phyloP scores from a whole-genome alignment of 2,113 vertebrate species.

The Nicator chloris region DNA sequence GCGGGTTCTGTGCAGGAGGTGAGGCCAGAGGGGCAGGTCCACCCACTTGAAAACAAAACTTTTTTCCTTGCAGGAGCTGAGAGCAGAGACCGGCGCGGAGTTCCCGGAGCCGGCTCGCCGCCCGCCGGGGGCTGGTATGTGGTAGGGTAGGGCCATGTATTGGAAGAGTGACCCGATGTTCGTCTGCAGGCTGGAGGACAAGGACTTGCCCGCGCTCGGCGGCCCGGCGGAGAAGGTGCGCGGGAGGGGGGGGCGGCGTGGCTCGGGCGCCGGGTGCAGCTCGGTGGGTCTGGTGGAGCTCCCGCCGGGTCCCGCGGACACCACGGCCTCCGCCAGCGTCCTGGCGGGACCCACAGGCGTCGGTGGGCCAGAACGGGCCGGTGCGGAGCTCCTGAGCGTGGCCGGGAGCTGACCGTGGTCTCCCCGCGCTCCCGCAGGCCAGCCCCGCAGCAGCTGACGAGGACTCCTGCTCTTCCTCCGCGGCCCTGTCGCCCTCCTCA shows the following conservation, averaged over 20 bases:
- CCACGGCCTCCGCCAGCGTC: no score
- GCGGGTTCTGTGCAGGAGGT: slow-evolving; percentile 76
- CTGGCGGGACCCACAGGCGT: not conserved
- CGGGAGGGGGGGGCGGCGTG: not conserved
- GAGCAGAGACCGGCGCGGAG: slow-evolving; percentile 47
- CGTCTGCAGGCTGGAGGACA: slow-evolving; percentile 75
- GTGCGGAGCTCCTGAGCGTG: not conserved
- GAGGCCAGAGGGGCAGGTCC: slow-evolving; percentile 67
- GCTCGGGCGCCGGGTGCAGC: slow-evolving; percentile 65
- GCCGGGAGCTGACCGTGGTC: not conserved
- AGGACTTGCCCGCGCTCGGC: slow-evolving; percentile 72
- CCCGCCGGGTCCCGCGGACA: not conserved
- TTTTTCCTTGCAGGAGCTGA: slow-evolving; percentile 55
- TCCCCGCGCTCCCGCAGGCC: slow-evolving; percentile 63
- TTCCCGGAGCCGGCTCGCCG: not conserved
- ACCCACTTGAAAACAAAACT: slow-evolving; percentile 78
- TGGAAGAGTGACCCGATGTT: slow-evolving; percentile 88
- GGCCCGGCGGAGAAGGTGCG: slow-evolving; percentile 81
- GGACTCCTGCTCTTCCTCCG: slow-evolving; percentile 79
- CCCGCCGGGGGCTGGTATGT: slow-evolving; percentile 63
- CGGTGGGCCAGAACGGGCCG: not conserved
- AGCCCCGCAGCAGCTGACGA: slow-evolving; percentile 79
- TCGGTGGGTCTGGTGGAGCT: not conserved
- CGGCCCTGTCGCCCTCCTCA: slow-evolving; percentile 80
- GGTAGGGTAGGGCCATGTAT: slow-evolving; percentile 80